Base-by-base conservation (phyloP, 2,888 invertebrate species). In the Watsonalla cultraria region DNA sequence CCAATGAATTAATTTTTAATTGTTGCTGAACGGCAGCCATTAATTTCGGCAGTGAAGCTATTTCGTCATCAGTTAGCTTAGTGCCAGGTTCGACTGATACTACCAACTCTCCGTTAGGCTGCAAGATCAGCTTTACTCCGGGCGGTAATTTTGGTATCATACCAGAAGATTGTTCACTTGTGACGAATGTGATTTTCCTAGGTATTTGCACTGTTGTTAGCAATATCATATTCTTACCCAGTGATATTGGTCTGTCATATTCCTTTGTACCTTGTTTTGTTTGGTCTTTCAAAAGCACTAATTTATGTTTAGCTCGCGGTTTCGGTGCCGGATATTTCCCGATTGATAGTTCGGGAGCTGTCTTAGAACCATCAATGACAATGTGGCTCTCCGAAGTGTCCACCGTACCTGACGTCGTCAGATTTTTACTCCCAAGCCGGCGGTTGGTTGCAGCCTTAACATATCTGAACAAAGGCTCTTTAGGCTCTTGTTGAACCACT, bases 171-270 rank as follows among this genome's bases (percentile, higher is more conserved):
- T 42, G 8, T 42, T 42, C 42, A 42, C 5, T 11, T 2, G 24
- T 24, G 24, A 24, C 24, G 24, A 42, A 42, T 42, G 42, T 42
- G 9, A 11, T 42, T 42, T 11, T 42, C 11, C 42, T 49, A 5
- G 74, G 72, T 64, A 75, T 65, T 55, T 72, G 74, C 11, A 74
- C 61, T 35, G 81, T 78, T n/a, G 84, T 86, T n/a, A 89, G 59
- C 54, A 89, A 71, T 60, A 89, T 82, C 76, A 84, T 82, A 64
- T 84, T 81, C 54, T 77, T 74, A 0, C 86, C 89, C 13, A 89
- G 68, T 61, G 59, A 80, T 72, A 86, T 77, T 6, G 82, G 83
- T 59, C 58, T 70, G 33, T 68, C 58, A 5, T 64, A 34, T 4
- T 62, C 8, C 5, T 11, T 55, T 46, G 63, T 54, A 46, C 61